phyloP scores from a whole-genome alignment of 1,140 invertebrate genomes.

The Drosophila murphyi region DNA sequence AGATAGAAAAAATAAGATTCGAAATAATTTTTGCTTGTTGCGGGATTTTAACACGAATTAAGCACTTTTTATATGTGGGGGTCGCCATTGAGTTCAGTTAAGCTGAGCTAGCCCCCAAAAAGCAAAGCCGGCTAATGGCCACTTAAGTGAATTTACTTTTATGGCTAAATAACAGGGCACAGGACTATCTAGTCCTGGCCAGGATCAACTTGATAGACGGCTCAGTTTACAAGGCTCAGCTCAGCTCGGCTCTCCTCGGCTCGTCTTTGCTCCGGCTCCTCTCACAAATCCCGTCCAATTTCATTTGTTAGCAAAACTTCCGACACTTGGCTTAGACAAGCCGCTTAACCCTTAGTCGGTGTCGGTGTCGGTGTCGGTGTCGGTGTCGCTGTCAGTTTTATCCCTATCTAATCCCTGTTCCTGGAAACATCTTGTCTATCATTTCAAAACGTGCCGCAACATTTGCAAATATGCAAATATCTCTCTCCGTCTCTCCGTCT shows the following conservation, averaged over 20 bases:
- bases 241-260: no score
- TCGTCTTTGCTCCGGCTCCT: not conserved
- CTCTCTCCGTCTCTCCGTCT: not conserved
- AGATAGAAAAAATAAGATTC: slow-evolving; percentile 21
- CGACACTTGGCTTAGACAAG: slow-evolving; percentile 44
- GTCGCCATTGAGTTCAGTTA: slow-evolving; percentile 16
- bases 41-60: slow-evolving; percentile 60
- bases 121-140: slow-evolving; percentile 60
- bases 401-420: slow-evolving; percentile 21
- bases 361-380: slow-evolving; percentile 30
- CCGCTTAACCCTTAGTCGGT: slow-evolving; percentile 61
- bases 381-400: slow-evolving; percentile 32
- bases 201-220: slow-evolving; percentile 49
- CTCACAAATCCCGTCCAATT: slow-evolving; percentile 55
- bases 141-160: slow-evolving; percentile 72
- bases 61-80: slow-evolving; percentile 54
- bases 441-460: slow-evolving; percentile 67
- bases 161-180: slow-evolving; percentile 18
- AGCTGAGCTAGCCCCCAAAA: slow-evolving; percentile 34
- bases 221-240: slow-evolving; percentile 20
- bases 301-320: slow-evolving; percentile 56
- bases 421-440: slow-evolving; percentile 20
- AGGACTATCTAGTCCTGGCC: not conserved
- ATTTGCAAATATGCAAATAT: slow-evolving; percentile 33
- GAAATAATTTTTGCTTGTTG: slow-evolving; percentile 56